Evolutionary conservation across 2,113 vertebrate species (phyloP), one percentile per base, ranked within the genome.

Genomic region (Daphoenositta chrysoptera): DNA sequence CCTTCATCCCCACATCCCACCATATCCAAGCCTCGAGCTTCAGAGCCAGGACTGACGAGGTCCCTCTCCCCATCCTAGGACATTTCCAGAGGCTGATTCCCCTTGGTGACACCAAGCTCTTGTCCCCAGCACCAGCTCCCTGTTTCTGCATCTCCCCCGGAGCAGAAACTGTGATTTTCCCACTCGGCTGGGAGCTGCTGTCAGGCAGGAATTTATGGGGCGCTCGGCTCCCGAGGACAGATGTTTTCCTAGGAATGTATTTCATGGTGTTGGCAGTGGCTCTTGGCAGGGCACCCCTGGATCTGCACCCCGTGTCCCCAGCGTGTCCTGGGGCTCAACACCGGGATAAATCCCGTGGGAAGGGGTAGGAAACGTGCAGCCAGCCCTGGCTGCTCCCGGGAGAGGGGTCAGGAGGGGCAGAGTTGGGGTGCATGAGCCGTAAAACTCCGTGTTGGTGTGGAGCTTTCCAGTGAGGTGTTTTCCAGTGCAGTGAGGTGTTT

Each of bases 121-220:
- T 65, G 60, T 26, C 50, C 47, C 68, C 77, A 33, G 65, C 48
- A 2, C 13, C 20, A 1, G 9, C 28, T 81, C 81, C n/a, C 24
- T 4, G 1, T 35, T 58, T 23, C 66, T 1, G 1, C 6, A 9
- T 28, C 66, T 89, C 16, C 31, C 66, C 33, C 0, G 0, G 5
- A 68, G 42, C 1, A 15, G 56, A 79, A 64, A 51, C 33, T 53
- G 14, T 40, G 42, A 33, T 72, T 39, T 92, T 53, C 15, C 68
- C 6, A 1, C 84, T 56, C 1, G 0, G 77, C 50, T 5, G 7
- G 72, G 64, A 90, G 42, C 42, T 48, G 60, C 56, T 84, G 73
- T 57, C 73, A 80, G 87, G 39, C 58, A 20, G 65, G 58, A 22
- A 83, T 93, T 87, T 35, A 82, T 31, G 45, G 85, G 47, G 64